phyloP scores from a whole-genome alignment of 2,797 vertebrate species.

The Rhabdophis nuchalis region DNA sequence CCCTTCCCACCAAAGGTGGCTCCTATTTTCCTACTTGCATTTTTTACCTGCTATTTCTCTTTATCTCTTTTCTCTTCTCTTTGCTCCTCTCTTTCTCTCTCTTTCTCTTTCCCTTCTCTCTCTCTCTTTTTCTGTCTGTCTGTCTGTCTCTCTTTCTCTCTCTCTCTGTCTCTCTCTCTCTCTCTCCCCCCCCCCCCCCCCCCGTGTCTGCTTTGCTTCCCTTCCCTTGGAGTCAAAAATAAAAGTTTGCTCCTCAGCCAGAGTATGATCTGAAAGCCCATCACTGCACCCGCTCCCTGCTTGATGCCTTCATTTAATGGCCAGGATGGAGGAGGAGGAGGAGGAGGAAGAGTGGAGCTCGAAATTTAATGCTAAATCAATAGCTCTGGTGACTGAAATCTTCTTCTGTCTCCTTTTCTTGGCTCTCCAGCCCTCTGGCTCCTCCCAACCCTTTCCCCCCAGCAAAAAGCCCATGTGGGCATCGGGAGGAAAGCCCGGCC shows the following conservation, averaged over 20 bases:
- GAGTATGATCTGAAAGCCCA: not conserved
- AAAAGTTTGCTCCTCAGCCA: not conserved
- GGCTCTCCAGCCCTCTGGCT: not conserved
- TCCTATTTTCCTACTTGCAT: too few relatives aligned
- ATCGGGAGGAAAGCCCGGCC: not conserved
- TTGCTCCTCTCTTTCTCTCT: too few relatives aligned
- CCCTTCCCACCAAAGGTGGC: too few relatives aligned
- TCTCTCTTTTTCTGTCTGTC: too few relatives aligned
- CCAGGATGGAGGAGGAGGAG: not conserved
- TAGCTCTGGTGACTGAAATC: slow-evolving; percentile 19
- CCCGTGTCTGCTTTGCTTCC: not conserved
- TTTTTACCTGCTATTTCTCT: too few relatives aligned
- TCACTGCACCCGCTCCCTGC: not conserved
- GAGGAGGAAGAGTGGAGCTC: not conserved
- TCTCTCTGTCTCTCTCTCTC: not conserved
- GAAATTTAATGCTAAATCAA: slow-evolving; percentile 26
- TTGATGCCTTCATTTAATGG: slow-evolving; percentile 23
- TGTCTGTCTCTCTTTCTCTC: not conserved
- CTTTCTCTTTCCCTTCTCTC: too few relatives aligned
- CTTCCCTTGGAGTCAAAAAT: not conserved
- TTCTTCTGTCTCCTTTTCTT: slow-evolving; percentile 2
- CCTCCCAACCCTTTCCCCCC: too few relatives aligned
- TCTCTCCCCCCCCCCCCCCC: too few relatives aligned
- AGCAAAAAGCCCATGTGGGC: not conserved
- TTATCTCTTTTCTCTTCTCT: too few relatives aligned